Percentiles rank a stretch among this genome's conserved stretches.
phyloP scores from a whole-genome alignment of 2,113 vertebrate species.

The Phyllostomus hastatus region DNA sequence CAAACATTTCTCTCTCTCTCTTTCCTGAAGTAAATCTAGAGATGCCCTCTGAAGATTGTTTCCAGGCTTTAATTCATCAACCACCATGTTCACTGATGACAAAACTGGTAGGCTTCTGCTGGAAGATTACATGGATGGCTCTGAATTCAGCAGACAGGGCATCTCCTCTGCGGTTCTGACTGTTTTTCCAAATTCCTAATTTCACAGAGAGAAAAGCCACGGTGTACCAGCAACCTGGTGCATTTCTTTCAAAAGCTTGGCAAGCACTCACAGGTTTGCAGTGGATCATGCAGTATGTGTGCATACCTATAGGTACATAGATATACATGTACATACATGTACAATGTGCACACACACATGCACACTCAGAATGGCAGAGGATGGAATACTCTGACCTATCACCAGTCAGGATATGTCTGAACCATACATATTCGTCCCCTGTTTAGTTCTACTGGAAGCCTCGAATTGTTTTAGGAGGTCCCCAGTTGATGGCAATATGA shows the following conservation, averaged over 20 bases:
- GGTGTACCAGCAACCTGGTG: not conserved
- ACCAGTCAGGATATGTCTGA: not conserved
- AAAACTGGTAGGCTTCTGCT: not conserved
- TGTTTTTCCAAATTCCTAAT: not conserved
- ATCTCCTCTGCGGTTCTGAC: not conserved
- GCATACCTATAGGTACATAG: not conserved
- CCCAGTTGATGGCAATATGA: not conserved
- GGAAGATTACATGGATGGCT: not conserved
- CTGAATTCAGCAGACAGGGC: not conserved
- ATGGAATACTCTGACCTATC: not conserved
- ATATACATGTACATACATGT: too few species aligned
- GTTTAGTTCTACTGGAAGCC: not conserved
- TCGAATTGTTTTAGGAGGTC: not conserved
- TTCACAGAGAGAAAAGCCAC: constrained; percentile 4
- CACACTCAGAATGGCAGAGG: not conserved
- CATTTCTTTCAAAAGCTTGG: not conserved
- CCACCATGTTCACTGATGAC: not conserved
- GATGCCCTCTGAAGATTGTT: not conserved
- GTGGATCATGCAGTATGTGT: not conserved
- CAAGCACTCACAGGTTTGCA: not conserved
- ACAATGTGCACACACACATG: not conserved
- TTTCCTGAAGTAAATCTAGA: not conserved
- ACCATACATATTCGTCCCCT: not conserved
- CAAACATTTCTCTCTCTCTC: not conserved
- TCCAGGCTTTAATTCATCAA: constrained; percentile 10